Conservation (phyloP, 1,140 invertebrate genomes). For the Lucilia sericata region DNA sequence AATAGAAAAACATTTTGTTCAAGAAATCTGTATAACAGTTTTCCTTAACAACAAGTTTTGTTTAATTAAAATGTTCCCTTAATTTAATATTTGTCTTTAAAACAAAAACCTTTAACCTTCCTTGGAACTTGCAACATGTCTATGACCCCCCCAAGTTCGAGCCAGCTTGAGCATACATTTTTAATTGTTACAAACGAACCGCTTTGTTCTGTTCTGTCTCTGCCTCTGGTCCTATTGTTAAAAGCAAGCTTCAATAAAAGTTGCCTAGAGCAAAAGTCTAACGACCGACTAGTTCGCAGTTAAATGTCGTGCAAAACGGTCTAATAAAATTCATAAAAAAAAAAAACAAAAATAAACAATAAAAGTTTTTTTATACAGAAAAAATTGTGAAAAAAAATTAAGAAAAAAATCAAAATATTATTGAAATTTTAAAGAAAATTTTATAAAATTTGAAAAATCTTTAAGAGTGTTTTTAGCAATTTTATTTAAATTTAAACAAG, state of each 20-base stretch:
- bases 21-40: too few relatives aligned
- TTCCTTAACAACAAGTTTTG: too few relatives aligned
- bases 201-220: too few relatives aligned
- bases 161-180: too few relatives aligned
- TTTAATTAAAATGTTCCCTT: too few relatives aligned
- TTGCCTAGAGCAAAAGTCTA: slow-evolving; percentile 23
- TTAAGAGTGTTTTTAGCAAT: neutral
- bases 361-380: neutral
- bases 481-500: neutral
- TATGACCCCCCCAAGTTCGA: too few relatives aligned
- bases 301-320: slow-evolving; percentile 21
- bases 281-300: slow-evolving; percentile 9
- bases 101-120: too few relatives aligned
- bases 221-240: neutral
- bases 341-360: neutral
- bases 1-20: too few relatives aligned
- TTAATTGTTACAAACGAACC: too few relatives aligned
- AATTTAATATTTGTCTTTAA: too few relatives aligned
- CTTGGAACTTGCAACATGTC: too few relatives aligned
- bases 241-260: slow-evolving; percentile 26
- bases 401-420: neutral
- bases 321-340: neutral
- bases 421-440: neutral
- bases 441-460: neutral
- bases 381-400: neutral